Percentiles rank a stretch among this genome's conserved stretches.
phyloP scores from a whole-genome alignment of 2,113 vertebrate species.

The Oenanthe melanoleuca region DNA sequence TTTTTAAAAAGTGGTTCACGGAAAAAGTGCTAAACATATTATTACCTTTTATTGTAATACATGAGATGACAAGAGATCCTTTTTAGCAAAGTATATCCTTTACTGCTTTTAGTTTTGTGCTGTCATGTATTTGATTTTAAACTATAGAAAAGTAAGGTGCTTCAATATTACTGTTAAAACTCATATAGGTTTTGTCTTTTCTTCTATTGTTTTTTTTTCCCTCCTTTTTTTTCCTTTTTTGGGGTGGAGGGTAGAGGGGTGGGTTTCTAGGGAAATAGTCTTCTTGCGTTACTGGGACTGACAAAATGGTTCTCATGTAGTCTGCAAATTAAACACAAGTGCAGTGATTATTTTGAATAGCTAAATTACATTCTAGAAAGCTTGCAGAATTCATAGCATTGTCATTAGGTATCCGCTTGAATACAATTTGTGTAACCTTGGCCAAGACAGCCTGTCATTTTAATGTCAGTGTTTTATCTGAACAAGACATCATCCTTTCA shows the following conservation, averaged over 20 bases:
- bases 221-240: conserved; percentile 42
- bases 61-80: conserved; percentile 80
- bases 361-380: conserved; percentile 92
- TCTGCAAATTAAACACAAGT: conserved; percentile 87
- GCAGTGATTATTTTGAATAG: conserved; percentile 90
- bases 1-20: conserved; percentile 67
- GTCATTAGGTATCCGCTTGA: conserved; percentile 89
- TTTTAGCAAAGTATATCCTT: conserved; percentile 81
- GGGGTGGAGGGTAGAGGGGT: conserved; percentile 61
- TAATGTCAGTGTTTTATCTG: conserved; percentile 90
- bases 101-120: conserved; percentile 77
- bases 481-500: conserved; percentile 88
- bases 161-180: conserved; percentile 78
- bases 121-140: conserved; percentile 80
- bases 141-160: conserved; percentile 78
- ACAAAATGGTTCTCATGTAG: conserved; percentile 84
- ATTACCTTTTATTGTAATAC: conserved; percentile 82
- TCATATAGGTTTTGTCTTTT: conserved; percentile 74
- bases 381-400: conserved; percentile 90
- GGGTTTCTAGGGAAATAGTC: conserved; percentile 78
- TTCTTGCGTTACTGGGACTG: conserved; percentile 81
- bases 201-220: conserved; percentile 27
- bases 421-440: conserved; percentile 97
- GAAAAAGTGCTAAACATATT: conserved; percentile 82
- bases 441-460: conserved; percentile 91